Evolutionary conservation across 2,888 invertebrate species (phyloP), one percentile per base, ranked within the genome.

Genomic region (Acanthosepion esculentum): DNA sequence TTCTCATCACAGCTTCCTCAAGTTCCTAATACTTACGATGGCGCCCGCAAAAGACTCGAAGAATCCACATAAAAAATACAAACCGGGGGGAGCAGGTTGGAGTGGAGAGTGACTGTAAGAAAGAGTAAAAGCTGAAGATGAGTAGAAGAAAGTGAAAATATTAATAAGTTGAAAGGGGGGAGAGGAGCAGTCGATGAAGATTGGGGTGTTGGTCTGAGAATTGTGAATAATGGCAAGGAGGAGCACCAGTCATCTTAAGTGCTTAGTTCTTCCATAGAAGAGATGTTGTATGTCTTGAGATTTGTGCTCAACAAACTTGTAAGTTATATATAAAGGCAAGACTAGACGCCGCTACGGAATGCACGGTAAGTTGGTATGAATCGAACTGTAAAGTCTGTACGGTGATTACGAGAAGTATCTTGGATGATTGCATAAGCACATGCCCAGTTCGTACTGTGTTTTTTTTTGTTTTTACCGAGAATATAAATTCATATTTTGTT

Each of bases 21-120:
- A 78, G 78, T 78, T 78, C 78, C n/a, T n/a, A 3, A 78, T 78
- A 78, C 78, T 78, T 78, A 33, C 78, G n/a, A 78, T 78, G 78
- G 78, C 78, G 78, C 78, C 78, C 78, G 78, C n/a, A n/a, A 78
- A 78, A n/a, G 78, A 78, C 78, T 78, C 78, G 78, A 78, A 78
- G 92, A 92, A 48, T 92, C 48, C 41, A 29, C 92, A 50, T 48
- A 48, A 50, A 48, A 23, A 29, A 41, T 8, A 48, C 6, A 48
- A 48, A 20, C 4, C 3, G 48, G 50, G 92, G 12, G 50, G 26
- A 15, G 50, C 2, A n/a, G 50, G 29, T 48, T 41, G 53, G 48
- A n/a, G 48, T 5, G 29, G 20, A 26, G 23, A 7, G 48, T 12
- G 18, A 26, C 20, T 92, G 18, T 26, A 29, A 5, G 53, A 33